Base-by-base conservation (phyloP, 2,888 invertebrate genomes). In the Zygogramma bicolorata region DNA sequence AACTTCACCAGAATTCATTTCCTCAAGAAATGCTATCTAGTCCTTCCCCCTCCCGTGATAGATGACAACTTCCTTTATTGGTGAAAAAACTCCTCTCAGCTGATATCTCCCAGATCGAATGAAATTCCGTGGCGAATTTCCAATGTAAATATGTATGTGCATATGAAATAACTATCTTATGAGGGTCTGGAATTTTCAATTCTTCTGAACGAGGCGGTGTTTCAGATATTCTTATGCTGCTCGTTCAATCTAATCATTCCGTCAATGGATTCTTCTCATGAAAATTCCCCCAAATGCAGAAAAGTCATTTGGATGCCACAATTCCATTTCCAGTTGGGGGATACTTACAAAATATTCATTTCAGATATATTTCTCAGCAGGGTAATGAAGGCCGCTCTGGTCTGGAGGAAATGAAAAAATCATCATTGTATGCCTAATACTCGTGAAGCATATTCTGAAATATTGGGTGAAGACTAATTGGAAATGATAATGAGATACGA, bases 151-250 rank as follows among this genome's bases (percentile, higher is more conserved):
- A 78, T 79, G 74, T 79, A 79, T 78, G 79, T 80, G 80, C 80
- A 80, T 80, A 80, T 75, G 79, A 80, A 80, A 79, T 79, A 79
- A 79, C 79, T 76, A 77, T 75, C 75, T 77, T 76, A 78, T 78
- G 76, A 79, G 75, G 69, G 67, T 76, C 72, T 77, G 77, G 72
- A 79, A 79, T 77, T 79, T 79, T 73, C 78, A 79, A 80, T 80
- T 79, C 78, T 74, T 77, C 77, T 74, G 71, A 76, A 73, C 74
- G 70, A 65, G 29, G 69, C 66, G 71, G 63, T 75, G 68, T 71
- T 74, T 76, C 74, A 74, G 75, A 74, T 74, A 71, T 73, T 74
- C 71, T 76, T 76, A 68, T n/a, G n/a, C n/a, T 70, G 70, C 66
- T 25, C 42, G 61, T 70, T 68, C 71, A 61, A 76, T 77, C 70